These are phyloP conservation scores for Pomatostomus ruficeps DNA, from an alignment of 2,113 vertebrate genomes.

Conservation along the genomic window DNA sequence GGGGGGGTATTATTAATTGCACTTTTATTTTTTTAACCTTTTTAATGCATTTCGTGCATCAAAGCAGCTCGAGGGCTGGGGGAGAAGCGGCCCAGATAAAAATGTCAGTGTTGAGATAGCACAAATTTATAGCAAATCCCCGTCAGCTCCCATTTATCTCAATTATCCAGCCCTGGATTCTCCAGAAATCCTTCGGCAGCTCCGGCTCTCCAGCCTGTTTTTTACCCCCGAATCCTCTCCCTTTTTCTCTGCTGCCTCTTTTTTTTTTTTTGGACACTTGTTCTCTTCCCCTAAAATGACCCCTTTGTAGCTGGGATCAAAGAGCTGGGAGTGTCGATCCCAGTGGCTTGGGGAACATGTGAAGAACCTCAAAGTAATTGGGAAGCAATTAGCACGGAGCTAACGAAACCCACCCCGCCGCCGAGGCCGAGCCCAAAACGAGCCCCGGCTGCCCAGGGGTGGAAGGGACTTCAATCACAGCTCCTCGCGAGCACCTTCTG, in stretches of 20 bases:
- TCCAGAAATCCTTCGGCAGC: slow-evolving; percentile 16
- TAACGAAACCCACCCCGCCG: not conserved
- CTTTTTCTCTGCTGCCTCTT: not conserved
- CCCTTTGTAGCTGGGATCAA: slow-evolving; percentile 61
- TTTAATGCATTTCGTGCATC: not conserved
- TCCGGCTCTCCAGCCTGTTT: not conserved
- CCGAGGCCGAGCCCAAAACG: not conserved
- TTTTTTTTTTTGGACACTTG: slow-evolving; percentile 31
- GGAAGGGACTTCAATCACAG: not conserved
- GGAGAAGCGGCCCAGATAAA: slow-evolving; percentile 26
- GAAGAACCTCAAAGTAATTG: slow-evolving; percentile 55
- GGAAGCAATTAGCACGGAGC: slow-evolving; percentile 51
- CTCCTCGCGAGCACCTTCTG: not conserved
- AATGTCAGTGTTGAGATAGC: not conserved
- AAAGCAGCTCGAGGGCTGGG: not conserved
- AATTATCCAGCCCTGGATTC: slow-evolving; percentile 28
- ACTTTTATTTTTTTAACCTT: not conserved
- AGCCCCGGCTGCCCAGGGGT: not conserved
- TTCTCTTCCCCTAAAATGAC: slow-evolving; percentile 51
- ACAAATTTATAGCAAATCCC: slow-evolving; percentile 39
- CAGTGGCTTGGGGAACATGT: slow-evolving; percentile 28
- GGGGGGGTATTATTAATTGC: not conserved
- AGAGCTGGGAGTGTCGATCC: slow-evolving; percentile 44
- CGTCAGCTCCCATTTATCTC: slow-evolving; percentile 29
- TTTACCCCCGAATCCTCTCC: slow-evolving; percentile 12